Conservation (phyloP, 2,113 vertebrate genomes). For the Cottus gobio region DNA sequence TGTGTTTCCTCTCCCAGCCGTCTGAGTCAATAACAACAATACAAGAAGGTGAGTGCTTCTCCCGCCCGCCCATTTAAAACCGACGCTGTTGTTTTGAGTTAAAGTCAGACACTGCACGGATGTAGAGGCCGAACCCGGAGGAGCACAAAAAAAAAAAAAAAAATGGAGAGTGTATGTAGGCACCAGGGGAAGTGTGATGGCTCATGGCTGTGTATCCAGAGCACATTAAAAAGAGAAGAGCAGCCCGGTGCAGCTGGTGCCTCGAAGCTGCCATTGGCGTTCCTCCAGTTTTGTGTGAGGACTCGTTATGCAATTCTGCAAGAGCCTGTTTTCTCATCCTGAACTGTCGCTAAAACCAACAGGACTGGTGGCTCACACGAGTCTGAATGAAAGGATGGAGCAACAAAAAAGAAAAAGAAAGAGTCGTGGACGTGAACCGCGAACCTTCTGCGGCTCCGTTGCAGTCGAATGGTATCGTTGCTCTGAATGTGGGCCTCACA, state of each 20-base stretch:
- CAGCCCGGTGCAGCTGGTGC: conserved; percentile 57
- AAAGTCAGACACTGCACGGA: conserved; percentile 28
- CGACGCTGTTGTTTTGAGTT: conserved; percentile 27
- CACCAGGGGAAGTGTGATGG: conserved; percentile 50
- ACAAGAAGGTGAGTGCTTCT: conserved; percentile 26
- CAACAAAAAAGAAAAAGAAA: background rate
- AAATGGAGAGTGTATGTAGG: conserved; percentile 36
- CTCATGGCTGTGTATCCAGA: conserved; percentile 65
- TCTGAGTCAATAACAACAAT: conserved; percentile 60
- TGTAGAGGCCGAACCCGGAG: conserved; percentile 18
- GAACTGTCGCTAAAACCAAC: conserved; percentile 38
- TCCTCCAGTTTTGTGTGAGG: conserved; percentile 66
- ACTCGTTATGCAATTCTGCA: conserved; percentile 73
- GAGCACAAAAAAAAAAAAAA: background rate
- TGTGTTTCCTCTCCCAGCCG: conserved; percentile 31
- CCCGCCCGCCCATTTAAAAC: conserved; percentile 47
- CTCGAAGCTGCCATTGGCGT: conserved; percentile 70
- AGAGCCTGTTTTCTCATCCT: conserved; percentile 45
- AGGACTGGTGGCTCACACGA: conserved; percentile 24
- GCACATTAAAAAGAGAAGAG: conserved; percentile 76
- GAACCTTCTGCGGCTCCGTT: background rate
- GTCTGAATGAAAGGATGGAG: background rate
- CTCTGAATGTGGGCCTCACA: conserved; percentile 16
- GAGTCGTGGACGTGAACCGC: conserved; percentile 19
- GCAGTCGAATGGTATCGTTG: conserved; percentile 2